Percentiles rank a stretch among this genome's conserved stretches.
Evolutionary conservation across 2,888 invertebrate species (phyloP).

Genomic region (Leptothorax acervorum): DNA sequence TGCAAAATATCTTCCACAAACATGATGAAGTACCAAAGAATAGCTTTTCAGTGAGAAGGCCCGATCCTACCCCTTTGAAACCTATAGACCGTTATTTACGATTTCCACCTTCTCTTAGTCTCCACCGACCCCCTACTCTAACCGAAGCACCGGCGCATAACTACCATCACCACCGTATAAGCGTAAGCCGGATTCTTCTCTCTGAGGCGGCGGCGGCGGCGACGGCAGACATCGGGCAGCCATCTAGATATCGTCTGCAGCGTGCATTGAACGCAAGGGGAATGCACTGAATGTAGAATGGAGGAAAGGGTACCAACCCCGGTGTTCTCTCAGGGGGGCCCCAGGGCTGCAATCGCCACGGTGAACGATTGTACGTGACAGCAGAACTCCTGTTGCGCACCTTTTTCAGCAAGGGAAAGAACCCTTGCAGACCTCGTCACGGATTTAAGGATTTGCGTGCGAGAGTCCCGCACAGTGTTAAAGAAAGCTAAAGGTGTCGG

Average conservation of each 20-base stretch:
- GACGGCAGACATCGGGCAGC: slow-evolving; percentile 76
- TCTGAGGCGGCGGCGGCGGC: slow-evolving; percentile 53
- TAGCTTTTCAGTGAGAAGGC: slow-evolving; percentile 36
- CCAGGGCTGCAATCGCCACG: slow-evolving; percentile 69
- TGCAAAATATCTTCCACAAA: slow-evolving; percentile 29
- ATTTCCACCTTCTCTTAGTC: slow-evolving; percentile 69
- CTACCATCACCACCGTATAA: slow-evolving; percentile 61
- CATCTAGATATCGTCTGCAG: slow-evolving; percentile 77
- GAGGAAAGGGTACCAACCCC: slow-evolving; percentile 74
- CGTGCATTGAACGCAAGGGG: slow-evolving; percentile 76
- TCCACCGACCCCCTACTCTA: slow-evolving; percentile 49
- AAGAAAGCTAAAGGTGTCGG: not conserved
- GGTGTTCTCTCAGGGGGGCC: slow-evolving; percentile 53
- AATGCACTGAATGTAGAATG: slow-evolving; percentile 75
- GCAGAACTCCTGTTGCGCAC: not conserved
- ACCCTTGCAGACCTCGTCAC: slow-evolving; percentile 2
- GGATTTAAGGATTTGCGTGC: not conserved
- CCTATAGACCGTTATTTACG: slow-evolving; percentile 79
- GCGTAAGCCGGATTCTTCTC: slow-evolving; percentile 74
- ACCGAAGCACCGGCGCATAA: slow-evolving; percentile 53
- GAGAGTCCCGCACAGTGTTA: not conserved
- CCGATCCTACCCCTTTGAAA: slow-evolving; percentile 54
- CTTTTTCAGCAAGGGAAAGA: slow-evolving; percentile 1
- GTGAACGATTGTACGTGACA: slow-evolving; percentile 50
- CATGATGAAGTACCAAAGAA: slow-evolving; percentile 23